These are phyloP conservation scores for human (Homo sapiens) DNA, from an alignment of 2,113 vertebrate genomes.

Conservation along the genomic window DNA sequence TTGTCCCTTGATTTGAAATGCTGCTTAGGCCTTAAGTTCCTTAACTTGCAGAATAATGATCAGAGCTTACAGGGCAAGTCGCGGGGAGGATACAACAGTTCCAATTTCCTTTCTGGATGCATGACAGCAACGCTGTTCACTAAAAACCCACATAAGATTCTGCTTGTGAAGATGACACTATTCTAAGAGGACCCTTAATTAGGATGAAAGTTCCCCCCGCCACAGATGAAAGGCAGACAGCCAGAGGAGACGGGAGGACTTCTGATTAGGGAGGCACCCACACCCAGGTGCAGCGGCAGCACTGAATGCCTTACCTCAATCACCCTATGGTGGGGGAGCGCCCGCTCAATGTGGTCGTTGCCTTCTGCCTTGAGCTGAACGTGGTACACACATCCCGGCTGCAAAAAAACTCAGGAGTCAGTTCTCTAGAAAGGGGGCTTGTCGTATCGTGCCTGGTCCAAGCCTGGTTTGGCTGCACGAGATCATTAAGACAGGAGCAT, in stretches of 20 bases:
- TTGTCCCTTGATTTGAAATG: neutral
- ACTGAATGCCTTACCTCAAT: conserved; percentile 86
- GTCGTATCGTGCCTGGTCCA: rapidly evolving
- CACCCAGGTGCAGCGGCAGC: rapidly evolving
- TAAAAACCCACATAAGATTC: neutral
- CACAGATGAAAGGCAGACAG: neutral
- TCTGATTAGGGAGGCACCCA: neutral
- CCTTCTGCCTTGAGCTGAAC: conserved; percentile 96
- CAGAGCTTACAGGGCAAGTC: neutral
- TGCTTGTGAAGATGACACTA: neutral
- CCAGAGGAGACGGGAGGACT: neutral
- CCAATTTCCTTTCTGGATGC: neutral
- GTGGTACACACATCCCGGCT: conserved; percentile 95
- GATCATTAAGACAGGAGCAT: rapidly evolving
- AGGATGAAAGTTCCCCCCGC: neutral
- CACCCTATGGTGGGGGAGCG: conserved; percentile 92
- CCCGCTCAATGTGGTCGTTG: conserved; percentile 97
- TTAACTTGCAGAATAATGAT: neutral
- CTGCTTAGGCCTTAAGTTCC: neutral
- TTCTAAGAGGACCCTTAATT: neutral
- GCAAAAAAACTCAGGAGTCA: conserved; percentile 71
- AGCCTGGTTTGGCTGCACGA: neutral
- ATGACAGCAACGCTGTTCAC: neutral
- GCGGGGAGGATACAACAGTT: neutral
- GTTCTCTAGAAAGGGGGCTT: neutral